Percentiles rank a stretch among this genome's conserved stretches.
These are phyloP conservation scores for Oligia latruncula DNA, from an alignment of 2,888 invertebrate species.

Conservation along the genomic window DNA sequence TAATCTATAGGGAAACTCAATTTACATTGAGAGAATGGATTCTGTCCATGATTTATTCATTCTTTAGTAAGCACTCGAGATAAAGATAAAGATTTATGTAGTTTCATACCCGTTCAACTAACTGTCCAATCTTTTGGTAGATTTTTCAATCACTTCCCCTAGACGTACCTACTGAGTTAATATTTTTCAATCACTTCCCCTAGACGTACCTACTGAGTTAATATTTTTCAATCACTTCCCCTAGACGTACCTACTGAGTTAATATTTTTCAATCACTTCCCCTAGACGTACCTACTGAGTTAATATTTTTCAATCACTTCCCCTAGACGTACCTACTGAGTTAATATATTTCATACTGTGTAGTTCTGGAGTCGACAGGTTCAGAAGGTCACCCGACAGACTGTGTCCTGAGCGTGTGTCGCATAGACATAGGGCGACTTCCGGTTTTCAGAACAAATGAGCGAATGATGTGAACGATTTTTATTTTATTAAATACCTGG, in stretches of 20 bases:
- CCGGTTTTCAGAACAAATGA: too few relatives aligned
- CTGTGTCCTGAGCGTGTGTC: too few relatives aligned
- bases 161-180: neutral
- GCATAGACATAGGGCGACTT: too few relatives aligned
- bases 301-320: neutral
- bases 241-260: neutral
- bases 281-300: neutral
- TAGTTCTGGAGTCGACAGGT: neutral
- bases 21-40: neutral
- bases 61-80: neutral
- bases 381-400: too few relatives aligned
- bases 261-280: neutral
- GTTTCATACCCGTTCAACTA: neutral
- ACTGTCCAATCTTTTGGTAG: neutral
- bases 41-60: constrained; percentile 6
- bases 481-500: too few relatives aligned
- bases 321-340: neutral
- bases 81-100: neutral
- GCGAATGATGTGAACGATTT: too few relatives aligned
- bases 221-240: neutral
- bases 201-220: neutral
- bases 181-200: too few relatives aligned
- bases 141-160: neutral
- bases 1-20: neutral
- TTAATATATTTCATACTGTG: neutral